These are phyloP conservation scores for Athene noctua DNA, from an alignment of 2,113 vertebrate genomes.

Conservation along the genomic window DNA sequence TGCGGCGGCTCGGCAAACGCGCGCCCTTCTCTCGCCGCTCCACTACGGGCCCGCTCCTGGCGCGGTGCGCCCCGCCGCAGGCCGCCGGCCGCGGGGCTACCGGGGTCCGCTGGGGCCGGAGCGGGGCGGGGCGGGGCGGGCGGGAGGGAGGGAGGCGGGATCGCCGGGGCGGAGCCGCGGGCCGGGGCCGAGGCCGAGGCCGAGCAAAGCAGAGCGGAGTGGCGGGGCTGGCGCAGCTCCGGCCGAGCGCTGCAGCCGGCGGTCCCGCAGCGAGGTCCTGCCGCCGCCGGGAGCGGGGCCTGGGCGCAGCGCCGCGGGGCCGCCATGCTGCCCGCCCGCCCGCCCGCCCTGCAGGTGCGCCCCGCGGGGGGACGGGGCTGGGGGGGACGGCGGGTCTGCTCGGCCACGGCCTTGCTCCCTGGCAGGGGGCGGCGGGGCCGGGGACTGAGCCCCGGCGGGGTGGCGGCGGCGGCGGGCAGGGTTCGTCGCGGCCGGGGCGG, in stretches of 20 bases:
- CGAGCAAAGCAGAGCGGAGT: not conserved
- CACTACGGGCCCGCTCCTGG: too few relatives aligned
- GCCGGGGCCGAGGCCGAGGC: not conserved
- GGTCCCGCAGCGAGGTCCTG: not conserved
- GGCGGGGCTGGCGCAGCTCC: not conserved
- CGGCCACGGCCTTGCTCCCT: not conserved
- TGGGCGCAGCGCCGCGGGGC: not conserved
- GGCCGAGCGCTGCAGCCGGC: not conserved
- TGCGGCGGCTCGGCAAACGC: fast-evolving
- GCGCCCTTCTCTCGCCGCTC: not conserved
- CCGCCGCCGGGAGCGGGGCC: not conserved
- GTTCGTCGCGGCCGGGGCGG: not conserved
- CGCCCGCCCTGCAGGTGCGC: not conserved
- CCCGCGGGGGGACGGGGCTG: not conserved
- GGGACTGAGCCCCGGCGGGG: not conserved
- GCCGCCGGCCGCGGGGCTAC: not conserved
- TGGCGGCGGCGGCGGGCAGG: not conserved
- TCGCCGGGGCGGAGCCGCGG: not conserved
- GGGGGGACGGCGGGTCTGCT: not conserved
- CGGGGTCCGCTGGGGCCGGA: not conserved
- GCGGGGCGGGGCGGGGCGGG: not conserved
- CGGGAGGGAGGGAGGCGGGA: not conserved
- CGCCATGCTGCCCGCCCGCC: not conserved
- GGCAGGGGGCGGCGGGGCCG: not conserved
- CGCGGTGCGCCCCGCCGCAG: not conserved